Conservation (phyloP, 1,140 invertebrate genomes). For the Pinna nobilis region DNA sequence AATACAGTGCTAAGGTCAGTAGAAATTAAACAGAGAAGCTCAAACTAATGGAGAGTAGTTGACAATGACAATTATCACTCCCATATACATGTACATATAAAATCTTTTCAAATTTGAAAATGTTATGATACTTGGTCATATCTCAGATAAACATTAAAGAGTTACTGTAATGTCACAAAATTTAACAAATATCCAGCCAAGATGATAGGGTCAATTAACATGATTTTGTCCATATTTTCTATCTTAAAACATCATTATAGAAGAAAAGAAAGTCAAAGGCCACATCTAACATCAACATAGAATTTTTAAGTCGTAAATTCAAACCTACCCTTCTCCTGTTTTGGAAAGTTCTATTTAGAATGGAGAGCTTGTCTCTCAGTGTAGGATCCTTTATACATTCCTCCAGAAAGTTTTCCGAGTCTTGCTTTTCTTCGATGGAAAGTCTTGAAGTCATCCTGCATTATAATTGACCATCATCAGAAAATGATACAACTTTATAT, state of each 20-base stretch:
- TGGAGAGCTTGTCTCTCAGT: slow-evolving; percentile 72
- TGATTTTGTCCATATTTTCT: slow-evolving; percentile 65
- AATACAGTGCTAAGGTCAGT: slow-evolving; percentile 60
- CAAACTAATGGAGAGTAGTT: too few relatives aligned
- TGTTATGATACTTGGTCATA: too few relatives aligned
- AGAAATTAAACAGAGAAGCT: slow-evolving; percentile 72
- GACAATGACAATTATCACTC: too few relatives aligned
- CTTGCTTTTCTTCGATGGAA: slow-evolving; percentile 58
- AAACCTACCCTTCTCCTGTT: slow-evolving; percentile 69
- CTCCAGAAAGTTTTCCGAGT: slow-evolving; percentile 70
- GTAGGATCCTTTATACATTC: slow-evolving; percentile 71
- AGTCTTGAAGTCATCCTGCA: slow-evolving; percentile 17
- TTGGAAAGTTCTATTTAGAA: slow-evolving; percentile 70
- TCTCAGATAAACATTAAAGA: too few relatives aligned
- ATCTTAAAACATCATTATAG: slow-evolving; percentile 54
- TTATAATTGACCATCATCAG: neutral
- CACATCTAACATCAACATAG: neutral
- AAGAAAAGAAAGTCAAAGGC: neutral
- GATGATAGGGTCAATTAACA: slow-evolving; percentile 73
- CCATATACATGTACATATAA: too few relatives aligned
- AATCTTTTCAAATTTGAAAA: too few relatives aligned
- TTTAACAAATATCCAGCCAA: too few relatives aligned
- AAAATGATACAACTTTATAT: neutral
- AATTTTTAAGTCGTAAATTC: neutral
- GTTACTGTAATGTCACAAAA: slow-evolving; percentile 75